Conservation (phyloP, 2,888 invertebrate species). For the Patella depressa region DNA sequence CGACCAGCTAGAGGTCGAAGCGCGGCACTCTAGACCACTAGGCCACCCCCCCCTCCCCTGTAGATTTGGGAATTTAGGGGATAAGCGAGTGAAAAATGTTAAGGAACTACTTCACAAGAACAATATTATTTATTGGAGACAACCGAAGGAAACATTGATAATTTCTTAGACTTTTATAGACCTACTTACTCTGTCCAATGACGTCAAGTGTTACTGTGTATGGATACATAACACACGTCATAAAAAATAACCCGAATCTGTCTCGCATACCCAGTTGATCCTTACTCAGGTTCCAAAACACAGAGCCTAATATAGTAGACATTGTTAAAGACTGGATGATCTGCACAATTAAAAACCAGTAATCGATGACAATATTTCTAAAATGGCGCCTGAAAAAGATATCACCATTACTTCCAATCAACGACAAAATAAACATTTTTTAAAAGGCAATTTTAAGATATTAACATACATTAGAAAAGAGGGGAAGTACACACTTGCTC, state of each 20-base stretch:
- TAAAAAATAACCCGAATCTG: conserved; percentile 61
- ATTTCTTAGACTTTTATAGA: too few relatives aligned
- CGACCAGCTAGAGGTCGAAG: too few relatives aligned
- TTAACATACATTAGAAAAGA: background rate
- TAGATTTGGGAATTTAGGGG: too few relatives aligned
- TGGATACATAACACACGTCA: conserved; percentile 61
- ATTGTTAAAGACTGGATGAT: conserved; percentile 58
- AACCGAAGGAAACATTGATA: too few relatives aligned
- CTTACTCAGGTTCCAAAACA: conserved; percentile 51
- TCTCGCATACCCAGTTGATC: conserved; percentile 58
- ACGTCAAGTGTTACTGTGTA: conserved; percentile 64
- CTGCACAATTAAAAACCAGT: conserved; percentile 55
- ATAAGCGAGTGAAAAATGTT: too few relatives aligned
- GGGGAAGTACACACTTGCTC: background rate
- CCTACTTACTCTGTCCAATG: conserved; percentile 55
- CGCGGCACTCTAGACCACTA: too few relatives aligned
- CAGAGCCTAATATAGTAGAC: conserved; percentile 61
- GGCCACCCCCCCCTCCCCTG: too few relatives aligned
- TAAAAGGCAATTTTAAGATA: background rate
- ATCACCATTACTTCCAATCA: background rate
- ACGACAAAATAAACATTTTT: background rate
- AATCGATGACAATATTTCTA: conserved; percentile 58
- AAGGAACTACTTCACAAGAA: too few relatives aligned
- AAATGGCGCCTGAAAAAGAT: conserved; percentile 52
- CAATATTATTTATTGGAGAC: too few relatives aligned